These are phyloP conservation scores for Aphelocoma californica DNA, from an alignment of 2,797 vertebrate species.

Conservation along the genomic window DNA sequence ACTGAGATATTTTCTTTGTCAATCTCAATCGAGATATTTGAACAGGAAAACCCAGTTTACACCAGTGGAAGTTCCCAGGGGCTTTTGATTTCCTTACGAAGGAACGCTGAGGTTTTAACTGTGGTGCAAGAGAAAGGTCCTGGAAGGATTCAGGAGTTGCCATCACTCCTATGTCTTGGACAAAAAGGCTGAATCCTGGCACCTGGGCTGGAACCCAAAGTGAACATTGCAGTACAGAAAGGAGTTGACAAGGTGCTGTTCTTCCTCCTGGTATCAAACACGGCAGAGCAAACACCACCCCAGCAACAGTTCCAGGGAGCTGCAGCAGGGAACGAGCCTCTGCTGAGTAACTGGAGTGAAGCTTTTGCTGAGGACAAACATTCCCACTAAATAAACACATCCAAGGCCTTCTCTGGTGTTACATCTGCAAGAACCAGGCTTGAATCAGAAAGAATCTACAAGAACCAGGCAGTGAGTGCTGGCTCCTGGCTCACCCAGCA, in stretches of 20 bases:
- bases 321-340: not conserved
- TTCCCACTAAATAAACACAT: not conserved
- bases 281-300: not conserved
- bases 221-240: not conserved
- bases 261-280: not conserved
- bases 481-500: not conserved
- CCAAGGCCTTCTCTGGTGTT: not conserved
- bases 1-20: constrained; percentile 71
- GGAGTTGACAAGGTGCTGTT: not conserved
- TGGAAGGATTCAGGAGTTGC: not conserved
- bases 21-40: constrained; percentile 38
- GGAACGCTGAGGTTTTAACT: constrained; percentile 5
- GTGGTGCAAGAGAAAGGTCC: not conserved
- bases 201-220: not conserved
- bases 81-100: constrained; percentile 48
- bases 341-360: not conserved
- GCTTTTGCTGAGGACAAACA: not conserved
- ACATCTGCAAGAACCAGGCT: not conserved
- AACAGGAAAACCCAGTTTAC: constrained; percentile 63
- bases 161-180: not conserved
- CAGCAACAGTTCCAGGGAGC: not conserved
- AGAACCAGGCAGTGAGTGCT: not conserved
- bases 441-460: not conserved
- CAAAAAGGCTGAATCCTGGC: not conserved
- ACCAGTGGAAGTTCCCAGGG: constrained; percentile 41